A percentile compares a stretch with the other conserved stretches of the same genome.
Conservation (phyloP, 1,140 invertebrate genomes). For the Ostrea denselamellosa region DNA sequence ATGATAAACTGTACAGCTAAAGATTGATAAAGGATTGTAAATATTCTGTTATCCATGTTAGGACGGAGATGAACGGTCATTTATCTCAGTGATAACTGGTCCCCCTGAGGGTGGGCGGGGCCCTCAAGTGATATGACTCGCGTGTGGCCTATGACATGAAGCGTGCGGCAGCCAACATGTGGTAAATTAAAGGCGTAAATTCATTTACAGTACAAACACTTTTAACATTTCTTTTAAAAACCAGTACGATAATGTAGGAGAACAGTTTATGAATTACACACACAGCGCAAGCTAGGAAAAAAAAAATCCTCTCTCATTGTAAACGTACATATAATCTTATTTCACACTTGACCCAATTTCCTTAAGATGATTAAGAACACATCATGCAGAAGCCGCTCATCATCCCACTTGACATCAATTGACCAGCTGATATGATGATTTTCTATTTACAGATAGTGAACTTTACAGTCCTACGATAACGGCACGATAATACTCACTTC, state of each 20-base stretch:
- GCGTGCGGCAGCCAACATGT: not conserved
- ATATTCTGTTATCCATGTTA: not conserved
- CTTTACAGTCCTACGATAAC: not conserved
- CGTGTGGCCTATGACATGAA: not conserved
- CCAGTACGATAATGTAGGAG: too few relatives aligned
- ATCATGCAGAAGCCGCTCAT: not conserved
- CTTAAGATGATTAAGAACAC: not conserved
- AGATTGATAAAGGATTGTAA: not conserved
- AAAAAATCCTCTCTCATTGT: not conserved
- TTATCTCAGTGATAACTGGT: not conserved
- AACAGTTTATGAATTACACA: too few relatives aligned
- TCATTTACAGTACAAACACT: too few relatives aligned
- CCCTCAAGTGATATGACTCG: not conserved
- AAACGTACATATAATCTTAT: not conserved
- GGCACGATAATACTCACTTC: not conserved
- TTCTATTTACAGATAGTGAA: not conserved
- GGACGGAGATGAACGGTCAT: constrained; percentile 1
- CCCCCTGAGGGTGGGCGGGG: constrained; percentile 12
- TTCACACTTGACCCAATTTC: constrained; percentile 3
- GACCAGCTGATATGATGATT: not conserved
- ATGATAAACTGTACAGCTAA: not conserved
- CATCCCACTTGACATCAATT: not conserved
- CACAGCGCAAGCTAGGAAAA: not conserved
- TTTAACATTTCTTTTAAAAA: too few relatives aligned
- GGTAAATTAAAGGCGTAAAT: not conserved